Conservation (phyloP, 2,888 invertebrate genomes). For the Pinctada fucata region DNA sequence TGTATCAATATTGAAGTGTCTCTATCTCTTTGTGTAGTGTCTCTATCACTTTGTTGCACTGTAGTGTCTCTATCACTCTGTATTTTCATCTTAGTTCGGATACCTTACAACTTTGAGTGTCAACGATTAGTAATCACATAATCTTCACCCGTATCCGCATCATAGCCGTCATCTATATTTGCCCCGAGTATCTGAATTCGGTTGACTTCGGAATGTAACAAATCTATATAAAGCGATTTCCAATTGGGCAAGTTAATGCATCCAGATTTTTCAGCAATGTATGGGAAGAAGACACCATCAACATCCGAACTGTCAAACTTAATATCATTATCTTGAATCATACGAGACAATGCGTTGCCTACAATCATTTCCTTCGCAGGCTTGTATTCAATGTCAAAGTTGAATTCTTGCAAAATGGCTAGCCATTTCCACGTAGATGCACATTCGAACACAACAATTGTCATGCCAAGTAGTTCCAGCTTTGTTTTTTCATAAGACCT, state of each 20-base stretch:
- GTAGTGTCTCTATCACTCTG: neutral
- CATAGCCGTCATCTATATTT: conserved; percentile 18
- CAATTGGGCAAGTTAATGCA: conserved; percentile 8
- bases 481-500: conserved; percentile 32
- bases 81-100: too few species aligned
- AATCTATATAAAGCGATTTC: neutral
- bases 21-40: too few species aligned
- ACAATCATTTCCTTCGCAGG: conserved; percentile 29
- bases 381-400: conserved; percentile 30
- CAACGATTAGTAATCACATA: too few species aligned
- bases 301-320: conserved; percentile 27
- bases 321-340: neutral
- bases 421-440: conserved; percentile 29
- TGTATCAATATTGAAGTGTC: too few species aligned
- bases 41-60: neutral
- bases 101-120: too few species aligned
- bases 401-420: conserved; percentile 27
- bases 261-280: conserved; percentile 18
- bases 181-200: neutral
- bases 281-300: conserved; percentile 22
- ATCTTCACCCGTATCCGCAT: conserved; percentile 19
- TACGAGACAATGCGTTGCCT: conserved; percentile 31
- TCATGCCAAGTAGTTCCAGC: conserved; percentile 28
- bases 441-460: conserved; percentile 30
- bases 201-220: neutral